Conservation (phyloP, 2,888 invertebrate species). For the Zaprionus bogoriensis region DNA sequence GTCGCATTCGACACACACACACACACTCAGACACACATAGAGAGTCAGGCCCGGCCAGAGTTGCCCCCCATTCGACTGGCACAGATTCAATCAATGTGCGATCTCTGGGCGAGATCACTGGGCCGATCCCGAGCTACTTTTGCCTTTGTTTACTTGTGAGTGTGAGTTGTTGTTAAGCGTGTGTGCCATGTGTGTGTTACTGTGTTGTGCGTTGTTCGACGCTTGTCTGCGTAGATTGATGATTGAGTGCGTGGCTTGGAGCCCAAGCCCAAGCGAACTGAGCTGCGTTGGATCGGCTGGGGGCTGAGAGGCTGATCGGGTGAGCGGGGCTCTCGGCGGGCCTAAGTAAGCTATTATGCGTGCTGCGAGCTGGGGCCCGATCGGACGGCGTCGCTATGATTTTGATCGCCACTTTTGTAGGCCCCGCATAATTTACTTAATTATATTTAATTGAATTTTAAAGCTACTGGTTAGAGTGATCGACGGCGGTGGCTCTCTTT, state of each 20-base stretch:
- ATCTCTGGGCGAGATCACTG: conserved; percentile 40
- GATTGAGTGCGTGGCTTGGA: conserved; percentile 70
- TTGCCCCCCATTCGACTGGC: conserved; percentile 28
- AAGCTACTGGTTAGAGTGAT: conserved; percentile 71
- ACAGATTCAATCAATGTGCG: conserved; percentile 56
- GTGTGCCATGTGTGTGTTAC: conserved; percentile 11
- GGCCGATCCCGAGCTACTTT: conserved; percentile 10
- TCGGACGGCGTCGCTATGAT: conserved; percentile 41
- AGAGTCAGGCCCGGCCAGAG: background rate
- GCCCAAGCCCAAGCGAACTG: conserved; percentile 18
- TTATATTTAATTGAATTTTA: conserved; percentile 77
- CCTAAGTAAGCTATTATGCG: conserved; percentile 79
- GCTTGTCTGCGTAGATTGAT: conserved; percentile 63
- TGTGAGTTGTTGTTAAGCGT: too few species aligned
- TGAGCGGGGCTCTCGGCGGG: conserved; percentile 31
- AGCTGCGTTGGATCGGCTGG: background rate
- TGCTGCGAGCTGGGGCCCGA: conserved; percentile 11
- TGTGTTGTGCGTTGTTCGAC: background rate
- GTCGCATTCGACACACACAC: background rate
- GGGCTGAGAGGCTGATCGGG: too few species aligned
- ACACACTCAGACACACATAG: background rate
- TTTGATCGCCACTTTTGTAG: conserved; percentile 56
- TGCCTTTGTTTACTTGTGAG: background rate
- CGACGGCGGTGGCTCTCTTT: background rate
- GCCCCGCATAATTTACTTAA: conserved; percentile 77